Percentiles rank a stretch among this genome's conserved stretches.
These are phyloP conservation scores for Leistus spinibarbis DNA, from an alignment of 2,888 invertebrate species.

Conservation along the genomic window DNA sequence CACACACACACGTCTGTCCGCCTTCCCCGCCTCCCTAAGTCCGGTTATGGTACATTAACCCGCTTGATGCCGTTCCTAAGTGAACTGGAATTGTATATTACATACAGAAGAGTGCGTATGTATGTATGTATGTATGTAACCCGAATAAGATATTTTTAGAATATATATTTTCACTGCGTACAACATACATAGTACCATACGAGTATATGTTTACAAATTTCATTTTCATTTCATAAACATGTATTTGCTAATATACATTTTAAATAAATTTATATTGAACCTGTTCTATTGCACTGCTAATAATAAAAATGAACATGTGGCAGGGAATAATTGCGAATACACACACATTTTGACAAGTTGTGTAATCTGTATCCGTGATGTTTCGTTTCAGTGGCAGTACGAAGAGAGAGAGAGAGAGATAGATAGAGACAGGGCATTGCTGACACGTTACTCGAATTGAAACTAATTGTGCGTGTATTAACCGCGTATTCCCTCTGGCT, in stretches of 20 bases:
- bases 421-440: background rate
- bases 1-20: background rate
- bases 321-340: too few species aligned
- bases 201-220: too few species aligned
- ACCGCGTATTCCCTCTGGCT: background rate
- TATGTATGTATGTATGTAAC: too few species aligned
- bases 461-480: constrained; percentile 11
- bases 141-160: background rate
- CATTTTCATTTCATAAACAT: too few species aligned
- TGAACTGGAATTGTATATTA: constrained; percentile 48
- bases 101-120: constrained; percentile 6
- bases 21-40: background rate
- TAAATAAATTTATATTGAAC: too few species aligned
- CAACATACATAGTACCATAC: too few species aligned
- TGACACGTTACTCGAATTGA: background rate
- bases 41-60: constrained; percentile 47
- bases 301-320: too few species aligned
- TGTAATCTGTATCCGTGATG: background rate
- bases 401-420: too few species aligned
- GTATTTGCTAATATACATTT: too few species aligned
- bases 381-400: too few species aligned
- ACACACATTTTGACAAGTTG: too few species aligned
- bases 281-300: too few species aligned
- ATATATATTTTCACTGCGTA: background rate
- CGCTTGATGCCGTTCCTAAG: constrained; percentile 47